Conservation (phyloP, 2,113 vertebrate species). For the Corynorhinus townsendii region DNA sequence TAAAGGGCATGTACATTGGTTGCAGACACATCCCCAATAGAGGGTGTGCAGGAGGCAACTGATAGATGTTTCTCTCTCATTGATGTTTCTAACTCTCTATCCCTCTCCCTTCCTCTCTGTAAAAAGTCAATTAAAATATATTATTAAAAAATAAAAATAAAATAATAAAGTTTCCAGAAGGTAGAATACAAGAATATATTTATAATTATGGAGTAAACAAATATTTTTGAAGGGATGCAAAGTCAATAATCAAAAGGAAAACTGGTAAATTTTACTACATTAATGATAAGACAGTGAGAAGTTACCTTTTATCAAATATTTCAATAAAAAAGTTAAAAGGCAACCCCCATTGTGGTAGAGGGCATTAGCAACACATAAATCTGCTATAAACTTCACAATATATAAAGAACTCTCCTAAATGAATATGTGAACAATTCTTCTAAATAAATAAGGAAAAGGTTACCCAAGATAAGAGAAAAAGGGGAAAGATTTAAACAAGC, state of each 20-base stretch:
- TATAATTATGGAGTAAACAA: neutral
- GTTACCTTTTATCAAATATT: neutral
- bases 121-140: too few relatives aligned
- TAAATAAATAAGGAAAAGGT: neutral
- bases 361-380: neutral
- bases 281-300: neutral
- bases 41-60: too few relatives aligned
- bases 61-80: too few relatives aligned
- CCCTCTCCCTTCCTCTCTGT: too few relatives aligned
- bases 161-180: neutral
- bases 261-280: neutral
- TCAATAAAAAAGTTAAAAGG: neutral
- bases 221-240: neutral
- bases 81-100: too few relatives aligned
- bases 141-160: neutral
- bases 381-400: neutral
- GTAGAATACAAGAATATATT: neutral
- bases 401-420: neutral
- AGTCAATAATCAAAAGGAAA: neutral
- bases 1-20: too few relatives aligned
- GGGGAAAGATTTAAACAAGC: neutral
- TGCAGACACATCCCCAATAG: too few relatives aligned
- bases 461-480: neutral
- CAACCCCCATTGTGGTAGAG: neutral
- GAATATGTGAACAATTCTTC: neutral